Evolutionary conservation across 1,140 invertebrate species (phyloP).

Genomic region (Parasteatoda tepidariorum): DNA sequence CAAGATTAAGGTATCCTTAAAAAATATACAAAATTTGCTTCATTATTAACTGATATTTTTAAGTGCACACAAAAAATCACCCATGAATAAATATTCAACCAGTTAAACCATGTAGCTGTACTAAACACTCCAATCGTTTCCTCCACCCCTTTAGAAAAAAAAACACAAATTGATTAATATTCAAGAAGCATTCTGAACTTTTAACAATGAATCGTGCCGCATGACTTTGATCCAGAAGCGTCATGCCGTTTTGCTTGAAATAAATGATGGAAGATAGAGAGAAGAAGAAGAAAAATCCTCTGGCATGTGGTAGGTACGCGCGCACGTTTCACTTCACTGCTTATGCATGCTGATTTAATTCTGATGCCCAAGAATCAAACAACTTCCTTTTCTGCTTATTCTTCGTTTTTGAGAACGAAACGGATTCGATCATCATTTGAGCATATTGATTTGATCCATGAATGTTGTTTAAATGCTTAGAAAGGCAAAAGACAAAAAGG

Average conservation of each 20-base stretch:
- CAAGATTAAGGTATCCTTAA: no score
- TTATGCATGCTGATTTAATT: neutral
- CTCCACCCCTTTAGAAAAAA: no score
- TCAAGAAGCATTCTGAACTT: slow-evolving; percentile 23
- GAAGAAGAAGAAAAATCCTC: neutral
- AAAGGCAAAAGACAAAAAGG: no score
- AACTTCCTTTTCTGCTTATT: neutral
- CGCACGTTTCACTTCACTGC: slow-evolving; percentile 20
- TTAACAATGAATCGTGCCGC: slow-evolving; percentile 19
- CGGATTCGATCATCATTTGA: neutral
- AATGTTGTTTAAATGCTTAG: no score
- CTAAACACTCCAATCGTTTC: no score
- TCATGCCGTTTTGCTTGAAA: slow-evolving; percentile 13
- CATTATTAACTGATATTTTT: no score
- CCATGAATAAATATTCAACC: no score
- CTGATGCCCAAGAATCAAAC: neutral
- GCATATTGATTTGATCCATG: no score
- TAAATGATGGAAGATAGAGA: slow-evolving; percentile 10
- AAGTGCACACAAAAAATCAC: no score
- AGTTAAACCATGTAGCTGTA: no score
- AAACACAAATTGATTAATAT: slow-evolving; percentile 27
- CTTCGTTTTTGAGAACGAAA: neutral
- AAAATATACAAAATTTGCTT: no score
- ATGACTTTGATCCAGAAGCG: slow-evolving; percentile 50
- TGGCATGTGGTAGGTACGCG: slow-evolving; percentile 8